These are phyloP conservation scores for Lutraria lutraria DNA, from an alignment of 2,888 invertebrate species.

Conservation along the genomic window DNA sequence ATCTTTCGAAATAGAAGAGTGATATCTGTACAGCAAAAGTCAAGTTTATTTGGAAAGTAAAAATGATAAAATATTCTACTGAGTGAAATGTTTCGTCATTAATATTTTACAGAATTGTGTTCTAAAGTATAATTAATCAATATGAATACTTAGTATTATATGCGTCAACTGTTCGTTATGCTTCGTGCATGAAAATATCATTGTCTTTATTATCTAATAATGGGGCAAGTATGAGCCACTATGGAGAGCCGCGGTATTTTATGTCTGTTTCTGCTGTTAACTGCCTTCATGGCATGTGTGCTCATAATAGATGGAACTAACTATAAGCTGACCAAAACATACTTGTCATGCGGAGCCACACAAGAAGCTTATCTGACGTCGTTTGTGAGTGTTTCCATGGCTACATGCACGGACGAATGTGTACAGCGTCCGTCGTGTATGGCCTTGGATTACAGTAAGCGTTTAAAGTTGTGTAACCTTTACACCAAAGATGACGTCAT, in stretches of 20 bases:
- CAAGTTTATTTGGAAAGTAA: too few species aligned
- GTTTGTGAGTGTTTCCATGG: neutral
- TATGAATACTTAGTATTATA: too few species aligned
- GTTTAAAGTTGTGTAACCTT: neutral
- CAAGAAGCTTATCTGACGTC: neutral
- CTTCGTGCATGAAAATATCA: too few species aligned
- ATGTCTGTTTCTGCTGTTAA: neutral
- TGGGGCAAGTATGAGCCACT: neutral
- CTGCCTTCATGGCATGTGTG: neutral
- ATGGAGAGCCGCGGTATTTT: neutral
- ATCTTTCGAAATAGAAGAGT: too few species aligned
- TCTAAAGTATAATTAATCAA: too few species aligned
- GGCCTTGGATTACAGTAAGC: neutral
- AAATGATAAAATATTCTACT: too few species aligned
- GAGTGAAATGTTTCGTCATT: too few species aligned
- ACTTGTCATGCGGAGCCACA: neutral
- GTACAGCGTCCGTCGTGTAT: neutral
- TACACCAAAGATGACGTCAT: neutral
- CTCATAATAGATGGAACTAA: neutral
- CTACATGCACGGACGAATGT: neutral
- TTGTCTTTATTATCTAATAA: too few species aligned
- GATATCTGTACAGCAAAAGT: too few species aligned
- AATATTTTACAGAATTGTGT: too few species aligned
- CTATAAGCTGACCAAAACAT: neutral
- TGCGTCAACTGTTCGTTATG: too few species aligned